Percentiles rank a stretch among this genome's conserved stretches.
phyloP scores from a whole-genome alignment of 2,113 vertebrate genomes.

The Varanus salvator region DNA sequence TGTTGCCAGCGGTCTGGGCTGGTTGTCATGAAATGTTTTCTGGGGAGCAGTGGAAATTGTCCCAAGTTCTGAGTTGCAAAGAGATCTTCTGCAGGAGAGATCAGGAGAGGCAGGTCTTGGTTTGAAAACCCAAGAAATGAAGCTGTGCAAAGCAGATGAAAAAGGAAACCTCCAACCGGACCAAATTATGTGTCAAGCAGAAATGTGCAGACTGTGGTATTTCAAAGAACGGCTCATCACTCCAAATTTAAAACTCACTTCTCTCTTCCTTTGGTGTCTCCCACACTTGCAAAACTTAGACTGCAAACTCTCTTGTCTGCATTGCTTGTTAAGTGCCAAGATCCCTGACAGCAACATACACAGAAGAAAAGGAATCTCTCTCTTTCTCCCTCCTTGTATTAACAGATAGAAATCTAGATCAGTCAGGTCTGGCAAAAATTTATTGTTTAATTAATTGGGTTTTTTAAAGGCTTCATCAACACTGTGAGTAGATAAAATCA shows the following conservation, averaged over 20 bases:
- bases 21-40: not conserved
- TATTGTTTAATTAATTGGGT: not conserved
- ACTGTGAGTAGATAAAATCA: not conserved
- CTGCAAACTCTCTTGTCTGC: not conserved
- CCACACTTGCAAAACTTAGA: not conserved
- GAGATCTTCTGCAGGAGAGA: not conserved
- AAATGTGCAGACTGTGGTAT: not conserved
- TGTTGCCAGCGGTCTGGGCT: not conserved
- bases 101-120: not conserved
- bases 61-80: not conserved
- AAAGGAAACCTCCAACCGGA: not conserved
- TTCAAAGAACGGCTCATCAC: not conserved
- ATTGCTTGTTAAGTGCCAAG: not conserved
- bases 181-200: not conserved
- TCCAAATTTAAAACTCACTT: not conserved
- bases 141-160: not conserved
- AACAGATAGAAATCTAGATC: not conserved
- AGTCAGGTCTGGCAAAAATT: not conserved
- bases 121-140: not conserved
- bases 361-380: not conserved
- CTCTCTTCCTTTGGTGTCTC: not conserved
- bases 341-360: not conserved
- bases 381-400: not conserved
- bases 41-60: not conserved
- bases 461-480: not conserved